Evolutionary conservation across 1,140 invertebrate genomes (phyloP), one percentile per base, ranked within the genome.

Genomic region (Megathymus violae): DNA sequence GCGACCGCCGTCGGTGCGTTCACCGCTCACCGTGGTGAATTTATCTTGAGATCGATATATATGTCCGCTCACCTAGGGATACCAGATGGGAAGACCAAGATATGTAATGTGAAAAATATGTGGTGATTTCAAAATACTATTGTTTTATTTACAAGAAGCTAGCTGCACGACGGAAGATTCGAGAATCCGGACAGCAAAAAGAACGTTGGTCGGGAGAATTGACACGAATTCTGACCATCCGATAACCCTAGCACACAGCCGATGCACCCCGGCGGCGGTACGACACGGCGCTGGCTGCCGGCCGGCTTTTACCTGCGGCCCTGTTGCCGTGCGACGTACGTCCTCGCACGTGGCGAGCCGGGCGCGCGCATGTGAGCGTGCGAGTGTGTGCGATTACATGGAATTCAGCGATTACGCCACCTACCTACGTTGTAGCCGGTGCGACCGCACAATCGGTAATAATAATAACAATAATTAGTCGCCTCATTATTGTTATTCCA

Each of bases 21-120:
- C 75, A 80, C 78, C 83, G 81, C 76, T 76, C 70, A 60, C 68
- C 77, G 72, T 80, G 76, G 81, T 78, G 74, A 83, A 85, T 85
- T 85, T 82, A 85, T 88, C 80, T 71, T 78, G 64, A 75, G 83
- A 88, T 88, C 82, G 78, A 85, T 83, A 81, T 73, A 69, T 65
- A 62, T 67, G 61, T 64, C 63, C 71, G 65, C 25, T 11, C n/a
- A n/a, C n/a, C 7, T 11, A 36, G 34, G 34, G 34, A 54, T 62
- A 60, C 48, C 62, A 3, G 6, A 43, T 10, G 2, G 0, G 15
- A 16, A 17, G 16, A 43, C 3, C 5, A 15, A 13, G 13, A 2
- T 22, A 22, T 22, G 19, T 22, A n/a, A n/a, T n/a, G n/a, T n/a
- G n/a, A n/a, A n/a, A n/a, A n/a, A n/a, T n/a, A n/a, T n/a, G n/a